Evolutionary conservation across 1,140 invertebrate genomes (phyloP).

Genomic region (Pogonomyrmex barbatus): DNA sequence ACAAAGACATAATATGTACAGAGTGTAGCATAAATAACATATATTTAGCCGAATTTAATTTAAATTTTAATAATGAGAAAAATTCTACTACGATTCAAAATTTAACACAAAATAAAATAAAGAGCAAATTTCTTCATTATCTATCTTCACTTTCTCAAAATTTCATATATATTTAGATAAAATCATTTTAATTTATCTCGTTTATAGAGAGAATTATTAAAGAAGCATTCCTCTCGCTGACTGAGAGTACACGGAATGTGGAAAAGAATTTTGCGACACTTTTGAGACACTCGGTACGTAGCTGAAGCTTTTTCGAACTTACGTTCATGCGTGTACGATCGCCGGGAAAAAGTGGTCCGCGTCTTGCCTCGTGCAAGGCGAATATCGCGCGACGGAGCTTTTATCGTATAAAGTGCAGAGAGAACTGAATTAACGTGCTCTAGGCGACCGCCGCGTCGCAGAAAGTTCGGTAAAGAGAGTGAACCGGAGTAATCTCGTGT

Average conservation of each 20-base stretch:
- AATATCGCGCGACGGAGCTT: constrained; percentile 54
- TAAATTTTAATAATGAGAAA: neutral
- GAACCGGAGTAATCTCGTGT: constrained; percentile 61
- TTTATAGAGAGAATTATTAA: neutral
- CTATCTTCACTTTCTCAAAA: neutral
- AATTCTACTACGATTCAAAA: neutral
- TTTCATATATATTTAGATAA: neutral
- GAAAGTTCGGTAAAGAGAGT: constrained; percentile 60
- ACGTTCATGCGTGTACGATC: constrained; percentile 43
- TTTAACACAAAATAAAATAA: neutral
- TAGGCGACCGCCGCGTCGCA: constrained; percentile 34
- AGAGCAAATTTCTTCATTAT: neutral
- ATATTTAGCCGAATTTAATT: neutral
- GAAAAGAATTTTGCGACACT: neutral
- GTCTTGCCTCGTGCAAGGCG: constrained; percentile 55
- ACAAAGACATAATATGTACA: neutral
- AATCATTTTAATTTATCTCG: neutral
- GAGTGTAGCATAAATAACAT: neutral
- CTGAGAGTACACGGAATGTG: neutral
- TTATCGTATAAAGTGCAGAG: constrained; percentile 63
- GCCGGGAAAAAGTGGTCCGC: constrained; percentile 11
- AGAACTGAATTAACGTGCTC: constrained; percentile 61
- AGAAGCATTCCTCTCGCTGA: neutral
- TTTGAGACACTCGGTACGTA: constrained; percentile 18
- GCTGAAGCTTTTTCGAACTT: constrained; percentile 33